Evolutionary conservation across 2,888 invertebrate genomes (phyloP), one percentile per base, ranked within the genome.

Genomic region (Stegana nigrithorax): DNA sequence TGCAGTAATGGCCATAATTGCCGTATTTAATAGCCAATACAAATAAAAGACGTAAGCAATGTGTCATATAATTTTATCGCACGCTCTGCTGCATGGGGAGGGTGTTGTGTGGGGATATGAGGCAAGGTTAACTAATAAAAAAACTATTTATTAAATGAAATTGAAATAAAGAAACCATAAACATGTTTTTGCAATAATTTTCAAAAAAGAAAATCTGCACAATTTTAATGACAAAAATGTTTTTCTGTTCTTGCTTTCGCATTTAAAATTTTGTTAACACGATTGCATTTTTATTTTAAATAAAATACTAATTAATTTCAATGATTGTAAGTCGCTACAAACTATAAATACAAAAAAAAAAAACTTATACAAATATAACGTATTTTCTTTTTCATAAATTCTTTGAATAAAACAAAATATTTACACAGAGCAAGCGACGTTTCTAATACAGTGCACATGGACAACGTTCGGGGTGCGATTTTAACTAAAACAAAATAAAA

Each of bases 111-210:
- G n/a, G n/a, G 36, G 36, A 36, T 36, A 3, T 36, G n/a, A 32
- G n/a, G n/a, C n/a, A 32, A 3, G 12, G 2, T 2, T 8, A 59
- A 59, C 23, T 23, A 17, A 39, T 36, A 42, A 42, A 26, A 39
- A 57, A 26, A 39, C 27, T 23, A 19, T 61, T 73, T 66, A 70
- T 70, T 70, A 39, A 25, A 25, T 19, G 23, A 57, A 51, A 27
- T 8, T 21, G 10, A 3, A 57, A 45, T 45, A 45, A 21, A 45
- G 45, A 44, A 44, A 29, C n/a, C 6, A 29, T 45, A 17, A 29
- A 32, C 27, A 19, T 73, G 66, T 62, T 64, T 55, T 66, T 65
- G 55, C 62, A 62, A 73, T 67, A 76, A 73, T 68, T 62, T 61
- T 68, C 53, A 55, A 55, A 39, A 59, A 64, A 39, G 58, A 63